Base-by-base conservation (phyloP, 2,888 invertebrate species). In the Cyclophora albipunctata region DNA sequence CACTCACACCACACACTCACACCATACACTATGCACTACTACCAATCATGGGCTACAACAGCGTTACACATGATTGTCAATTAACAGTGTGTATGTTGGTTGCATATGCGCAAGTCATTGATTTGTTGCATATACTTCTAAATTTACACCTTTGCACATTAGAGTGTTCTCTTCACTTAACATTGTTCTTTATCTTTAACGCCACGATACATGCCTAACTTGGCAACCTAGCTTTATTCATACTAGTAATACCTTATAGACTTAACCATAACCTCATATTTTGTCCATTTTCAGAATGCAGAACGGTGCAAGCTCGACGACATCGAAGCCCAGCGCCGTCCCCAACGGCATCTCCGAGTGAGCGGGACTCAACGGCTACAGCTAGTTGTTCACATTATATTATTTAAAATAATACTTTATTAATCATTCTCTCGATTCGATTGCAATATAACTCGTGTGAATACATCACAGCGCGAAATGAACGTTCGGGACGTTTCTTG, bases 381-480 rank as follows among this genome's bases (percentile, higher is more conserved):
- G n/a, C 35, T 37, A 35, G 7, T 45, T 3, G 7, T 34, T 7
- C 34, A 44, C 37, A 5, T 37, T 37, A 37, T 37, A 5, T 37
- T 48, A 48, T 46, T 48, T 48, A 43, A 46, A 51, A 5, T 48
- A 20, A 54, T 56, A 51, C 42, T 45, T 46, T 53, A 46, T 46
- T 57, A 59, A 58, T 49, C 54, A 54, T 53, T 58, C 52, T 57
- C 57, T 66, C 58, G 54, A 57, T 61, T 69, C 58, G 64, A 65
- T 69, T 73, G 82, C 82, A 84, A 82, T 82, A 40, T 45, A 45
- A 51, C 62, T 64, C 60, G 69, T 70, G 84, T 86, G 84, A 81
- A 85, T 82, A 84, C 81, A 67, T 81, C 83, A 78, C 75, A 75
- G 81, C 79, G 74, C 73, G 81, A 75, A 81, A 78, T 71, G 57